Evolutionary conservation across 1,140 invertebrate genomes (phyloP), one percentile per base, ranked within the genome.

Genomic region (Sarcophaga peregrina): DNA sequence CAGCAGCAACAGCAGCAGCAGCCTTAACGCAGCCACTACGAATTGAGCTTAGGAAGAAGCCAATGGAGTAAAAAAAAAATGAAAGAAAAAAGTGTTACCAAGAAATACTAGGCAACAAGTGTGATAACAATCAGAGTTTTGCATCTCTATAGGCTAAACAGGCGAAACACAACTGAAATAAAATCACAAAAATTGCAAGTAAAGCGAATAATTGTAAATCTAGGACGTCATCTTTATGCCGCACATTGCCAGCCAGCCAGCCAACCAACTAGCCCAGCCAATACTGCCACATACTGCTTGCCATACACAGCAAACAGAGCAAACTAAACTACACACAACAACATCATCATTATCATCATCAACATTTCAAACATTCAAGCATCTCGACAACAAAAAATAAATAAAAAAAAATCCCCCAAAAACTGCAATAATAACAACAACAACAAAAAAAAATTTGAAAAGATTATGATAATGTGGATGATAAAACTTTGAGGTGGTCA

Each of bases 181-280:
- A 68, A 68, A 68, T 68, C 62, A n/a, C 62, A 68, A 68, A n/a
- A 68, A 68, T 68, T 68, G 62, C 17, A 68, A 68, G n/a, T 68
- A 25, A 68, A 68, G n/a, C 62, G 62, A 68, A 68, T 25, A 68
- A 68, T 68, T 25, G 62, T 68, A 68, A 68, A 25, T 68, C 62
- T 68, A 68, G 62, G 62, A 68, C 62, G 62, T 68, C 54, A 58
- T 58, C 54, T 58, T 58, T n/a, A 58, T 58, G 54, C 54, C 54
- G n/a, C 54, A n/a, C n/a, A 58, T 58, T 58, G 54, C 15, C 54
- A 58, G 25, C 25, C 25, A 37, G 25, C 25, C 25, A 37, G 4
- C 25, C 4, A 37, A 4, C 25, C 25, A 37, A 37, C 25, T 37
- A 37, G 25, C 25, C 25, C 4, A 37, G 25, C 25, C 25, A 37